phyloP scores from a whole-genome alignment of 2,888 invertebrate genomes.

The Clusia tigrina region DNA sequence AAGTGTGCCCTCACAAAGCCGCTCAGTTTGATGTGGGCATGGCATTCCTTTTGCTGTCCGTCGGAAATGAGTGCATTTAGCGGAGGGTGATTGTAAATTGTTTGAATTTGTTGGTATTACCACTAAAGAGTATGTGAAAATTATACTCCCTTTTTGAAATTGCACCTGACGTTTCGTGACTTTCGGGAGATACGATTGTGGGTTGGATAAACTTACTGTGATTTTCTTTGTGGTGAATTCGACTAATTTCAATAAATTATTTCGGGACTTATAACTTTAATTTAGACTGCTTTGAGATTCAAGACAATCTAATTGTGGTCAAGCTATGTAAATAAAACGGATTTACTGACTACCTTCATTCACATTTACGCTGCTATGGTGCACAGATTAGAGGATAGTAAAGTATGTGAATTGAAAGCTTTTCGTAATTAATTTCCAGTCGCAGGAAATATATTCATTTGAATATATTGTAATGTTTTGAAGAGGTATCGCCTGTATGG shows the following conservation, averaged over 20 bases:
- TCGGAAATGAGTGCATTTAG: slow-evolving; percentile 2
- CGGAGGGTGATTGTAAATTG: slow-evolving; percentile 10
- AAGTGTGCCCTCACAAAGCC: neutral
- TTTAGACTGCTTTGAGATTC: too few relatives aligned
- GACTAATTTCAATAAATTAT: slow-evolving; percentile 57
- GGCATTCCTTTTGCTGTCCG: neutral
- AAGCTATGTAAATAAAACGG: too few relatives aligned
- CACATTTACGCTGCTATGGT: too few relatives aligned
- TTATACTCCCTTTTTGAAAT: slow-evolving; percentile 51
- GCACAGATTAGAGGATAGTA: too few relatives aligned
- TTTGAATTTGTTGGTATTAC: slow-evolving; percentile 16
- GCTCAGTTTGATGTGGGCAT: slow-evolving; percentile 16
- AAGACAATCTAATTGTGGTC: too few relatives aligned
- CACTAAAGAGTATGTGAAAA: slow-evolving; percentile 47
- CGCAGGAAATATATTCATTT: too few relatives aligned
- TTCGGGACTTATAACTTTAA: slow-evolving; percentile 53
- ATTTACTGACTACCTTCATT: too few relatives aligned
- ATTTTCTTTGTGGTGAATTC: slow-evolving; percentile 30
- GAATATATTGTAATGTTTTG: too few relatives aligned
- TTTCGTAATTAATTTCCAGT: too few relatives aligned
- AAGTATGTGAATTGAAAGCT: too few relatives aligned
- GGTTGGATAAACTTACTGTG: neutral
- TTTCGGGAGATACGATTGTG: slow-evolving; percentile 1
- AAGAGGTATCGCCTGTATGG: too few relatives aligned
- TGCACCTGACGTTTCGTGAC: slow-evolving; percentile 46